Conservation (phyloP, 2,797 vertebrate genomes). For the Gobio occitaniae region DNA sequence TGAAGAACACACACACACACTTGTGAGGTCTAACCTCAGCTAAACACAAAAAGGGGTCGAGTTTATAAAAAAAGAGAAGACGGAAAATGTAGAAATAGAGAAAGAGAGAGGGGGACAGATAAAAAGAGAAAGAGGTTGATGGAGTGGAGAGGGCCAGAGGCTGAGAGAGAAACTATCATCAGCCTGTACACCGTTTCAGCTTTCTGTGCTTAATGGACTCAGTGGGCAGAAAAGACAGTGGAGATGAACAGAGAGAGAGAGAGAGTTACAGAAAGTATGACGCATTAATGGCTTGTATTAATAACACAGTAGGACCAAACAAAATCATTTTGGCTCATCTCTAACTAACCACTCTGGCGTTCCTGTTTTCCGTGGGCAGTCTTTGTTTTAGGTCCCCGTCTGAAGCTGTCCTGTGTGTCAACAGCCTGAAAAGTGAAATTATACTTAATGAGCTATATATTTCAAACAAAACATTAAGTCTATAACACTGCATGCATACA, state of each 20-base stretch:
- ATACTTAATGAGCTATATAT: slow-evolving; percentile 17
- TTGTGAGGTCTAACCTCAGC: slow-evolving; percentile 45
- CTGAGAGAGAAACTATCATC: slow-evolving; percentile 61
- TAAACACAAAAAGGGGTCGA: slow-evolving; percentile 31
- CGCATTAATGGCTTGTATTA: slow-evolving; percentile 63
- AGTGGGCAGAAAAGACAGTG: slow-evolving; percentile 51
- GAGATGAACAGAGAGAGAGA: slow-evolving; percentile 42
- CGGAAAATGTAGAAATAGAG: slow-evolving; percentile 60
- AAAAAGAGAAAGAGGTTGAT: slow-evolving; percentile 57
- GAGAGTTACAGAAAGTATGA: slow-evolving; percentile 41
- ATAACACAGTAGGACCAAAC: slow-evolving; percentile 61
- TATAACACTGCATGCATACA: background rate
- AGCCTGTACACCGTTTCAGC: slow-evolving; percentile 54
- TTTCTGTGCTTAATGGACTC: slow-evolving; percentile 65
- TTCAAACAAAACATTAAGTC: slow-evolving; percentile 1
- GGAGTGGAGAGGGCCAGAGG: slow-evolving; percentile 57
- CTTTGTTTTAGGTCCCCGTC: background rate
- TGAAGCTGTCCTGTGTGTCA: background rate
- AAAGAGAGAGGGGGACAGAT: slow-evolving; percentile 23
- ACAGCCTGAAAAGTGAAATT: slow-evolving; percentile 27
- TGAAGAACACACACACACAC: slow-evolving; percentile 17
- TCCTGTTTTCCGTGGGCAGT: background rate
- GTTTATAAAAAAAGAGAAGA: slow-evolving; percentile 46
- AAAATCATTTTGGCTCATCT: slow-evolving; percentile 49
- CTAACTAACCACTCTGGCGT: slow-evolving; percentile 35